Base-by-base conservation (phyloP, 2,888 invertebrate species). In the Ellobium chinense region DNA sequence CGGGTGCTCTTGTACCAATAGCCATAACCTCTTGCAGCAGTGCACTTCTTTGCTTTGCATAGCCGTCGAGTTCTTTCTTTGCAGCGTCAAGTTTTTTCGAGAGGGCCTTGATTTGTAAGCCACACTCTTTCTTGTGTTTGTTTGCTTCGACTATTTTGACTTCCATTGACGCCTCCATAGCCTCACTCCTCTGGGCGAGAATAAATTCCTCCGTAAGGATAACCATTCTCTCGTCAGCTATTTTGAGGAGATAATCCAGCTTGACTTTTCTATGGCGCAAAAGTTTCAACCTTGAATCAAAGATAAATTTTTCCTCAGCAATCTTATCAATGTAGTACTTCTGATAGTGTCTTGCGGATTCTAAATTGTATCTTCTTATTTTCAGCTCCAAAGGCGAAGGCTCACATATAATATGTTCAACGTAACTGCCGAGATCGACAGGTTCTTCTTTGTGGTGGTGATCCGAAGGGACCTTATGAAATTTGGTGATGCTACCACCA, bases 121-220 rank as follows among this genome's bases (percentile, higher is more conserved):
- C 46, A 31, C 75, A 80, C 24, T 74, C 80, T 24, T 69, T 75
- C 54, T 62, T 68, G 29, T 80, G 75, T n/a, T 54, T 58, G 68
- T 65, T 75, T 54, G 75, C 68, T 7, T 69, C 69, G 5, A 54
- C 18, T 5, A 80, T 75, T 29, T 60, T 60, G 18, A 4, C 14
- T 36, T 80, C 80, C 56, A 80, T 60, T 2, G 65, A 66, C 3
- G 75, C 69, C 34, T 80, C 80, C 75, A 80, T 69, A 9, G 75
- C 74, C n/a, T 69, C 75, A 39, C 75, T 75, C 46, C 60, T 68
- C 29, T 75, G 68, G 4, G 80, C 80, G 34, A 75, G 69, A 27
- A 80, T 62, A 27, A 80, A 80, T 39, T 80, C 80, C 21, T 80
- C 39, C 1, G 62, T 80, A 9, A 80, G 74, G 4, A 74, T 7